phyloP scores from a whole-genome alignment of 2,797 vertebrate species.

The Sylvilagus floridanus region DNA sequence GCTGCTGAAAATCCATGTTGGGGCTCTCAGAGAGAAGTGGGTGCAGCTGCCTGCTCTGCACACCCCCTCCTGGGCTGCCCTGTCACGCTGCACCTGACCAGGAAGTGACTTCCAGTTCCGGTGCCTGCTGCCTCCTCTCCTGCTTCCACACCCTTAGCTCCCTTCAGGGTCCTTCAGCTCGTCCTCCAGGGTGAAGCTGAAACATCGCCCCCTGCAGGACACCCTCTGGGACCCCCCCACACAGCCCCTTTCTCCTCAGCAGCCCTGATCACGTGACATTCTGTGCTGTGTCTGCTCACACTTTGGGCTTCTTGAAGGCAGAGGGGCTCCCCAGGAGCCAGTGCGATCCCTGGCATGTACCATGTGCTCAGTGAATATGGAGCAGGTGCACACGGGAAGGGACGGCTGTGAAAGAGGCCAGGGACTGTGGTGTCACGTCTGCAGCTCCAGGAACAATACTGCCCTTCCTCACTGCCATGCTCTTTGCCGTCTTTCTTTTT shows the following conservation, averaged over 20 bases:
- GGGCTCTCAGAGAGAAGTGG: rapidly evolving
- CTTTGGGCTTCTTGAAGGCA: not conserved
- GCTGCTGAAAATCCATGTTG: not conserved
- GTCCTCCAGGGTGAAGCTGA: not conserved
- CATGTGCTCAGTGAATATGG: not conserved
- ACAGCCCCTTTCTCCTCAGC: not conserved
- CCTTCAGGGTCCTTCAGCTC: not conserved
- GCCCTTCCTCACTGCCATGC: too few species aligned
- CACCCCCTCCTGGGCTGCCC: not conserved
- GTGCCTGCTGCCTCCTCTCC: not conserved
- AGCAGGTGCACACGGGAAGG: not conserved
- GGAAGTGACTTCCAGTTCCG: too few species aligned
- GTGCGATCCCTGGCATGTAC: not conserved
- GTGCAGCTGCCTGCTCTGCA: not conserved
- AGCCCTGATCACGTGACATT: rapidly evolving
- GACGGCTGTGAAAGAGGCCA: not conserved
- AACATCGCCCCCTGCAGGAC: not conserved
- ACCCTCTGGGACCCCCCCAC: not conserved
- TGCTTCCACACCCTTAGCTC: rapidly evolving
- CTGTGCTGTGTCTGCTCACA: rapidly evolving
- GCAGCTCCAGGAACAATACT: not conserved
- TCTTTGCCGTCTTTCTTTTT: too few species aligned
- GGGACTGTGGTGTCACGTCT: not conserved
- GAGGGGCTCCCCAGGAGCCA: not conserved
- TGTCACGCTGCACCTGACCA: not conserved